These are phyloP conservation scores for Polymixis lichenea DNA, from an alignment of 2,888 invertebrate genomes.

Conservation along the genomic window DNA sequence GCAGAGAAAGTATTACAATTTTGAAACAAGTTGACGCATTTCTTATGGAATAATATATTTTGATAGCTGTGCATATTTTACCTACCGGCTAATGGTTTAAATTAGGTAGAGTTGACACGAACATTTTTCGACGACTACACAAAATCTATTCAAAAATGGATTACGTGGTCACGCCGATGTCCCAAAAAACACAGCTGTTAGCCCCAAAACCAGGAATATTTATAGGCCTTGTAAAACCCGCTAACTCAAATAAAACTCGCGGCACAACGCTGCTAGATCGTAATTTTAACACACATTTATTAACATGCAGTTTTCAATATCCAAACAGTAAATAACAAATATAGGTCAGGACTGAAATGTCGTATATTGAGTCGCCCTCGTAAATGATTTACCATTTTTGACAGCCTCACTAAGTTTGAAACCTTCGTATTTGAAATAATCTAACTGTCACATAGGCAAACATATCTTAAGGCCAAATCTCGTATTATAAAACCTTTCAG, in stretches of 20 bases:
- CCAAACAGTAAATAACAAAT: slow-evolving; percentile 14
- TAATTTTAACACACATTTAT: not conserved
- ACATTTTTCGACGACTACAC: too few species aligned
- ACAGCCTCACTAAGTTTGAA: not conserved
- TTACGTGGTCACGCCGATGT: not conserved
- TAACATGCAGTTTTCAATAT: slow-evolving; percentile 17
- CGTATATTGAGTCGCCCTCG: not conserved
- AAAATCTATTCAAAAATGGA: too few species aligned
- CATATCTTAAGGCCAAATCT: not conserved
- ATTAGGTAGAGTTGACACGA: not conserved
- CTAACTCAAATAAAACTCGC: not conserved
- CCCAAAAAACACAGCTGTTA: not conserved
- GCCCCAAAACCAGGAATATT: not conserved
- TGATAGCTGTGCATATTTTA: not conserved
- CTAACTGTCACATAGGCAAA: not conserved
- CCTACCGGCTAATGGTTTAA: not conserved
- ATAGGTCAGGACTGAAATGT: slow-evolving; percentile 3
- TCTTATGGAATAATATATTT: slow-evolving; percentile 2
- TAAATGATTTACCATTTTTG: not conserved
- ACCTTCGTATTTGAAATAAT: not conserved
- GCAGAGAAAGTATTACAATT: slow-evolving; percentile 11
- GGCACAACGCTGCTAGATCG: not conserved
- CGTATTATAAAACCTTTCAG: not conserved
- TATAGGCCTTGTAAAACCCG: not conserved
- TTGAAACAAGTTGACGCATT: slow-evolving; percentile 24